These are phyloP conservation scores for Andrena praecox DNA, from an alignment of 2,888 invertebrate species.

Conservation along the genomic window DNA sequence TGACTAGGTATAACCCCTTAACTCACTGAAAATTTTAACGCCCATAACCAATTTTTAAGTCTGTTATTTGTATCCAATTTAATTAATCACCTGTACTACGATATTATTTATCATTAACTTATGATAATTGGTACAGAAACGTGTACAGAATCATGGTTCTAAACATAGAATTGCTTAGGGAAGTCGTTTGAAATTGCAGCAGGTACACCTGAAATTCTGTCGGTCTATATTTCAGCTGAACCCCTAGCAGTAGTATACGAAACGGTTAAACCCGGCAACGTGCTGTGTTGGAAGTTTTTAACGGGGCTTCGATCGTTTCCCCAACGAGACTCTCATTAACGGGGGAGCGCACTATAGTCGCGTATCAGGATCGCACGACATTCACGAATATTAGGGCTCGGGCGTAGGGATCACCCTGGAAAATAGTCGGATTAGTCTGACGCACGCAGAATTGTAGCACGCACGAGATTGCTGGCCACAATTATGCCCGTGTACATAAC, in stretches of 20 bases:
- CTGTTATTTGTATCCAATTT: background rate
- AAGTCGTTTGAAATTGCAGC: no score
- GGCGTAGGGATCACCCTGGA: slow-evolving; percentile 32
- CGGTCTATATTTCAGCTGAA: background rate
- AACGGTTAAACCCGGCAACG: background rate
- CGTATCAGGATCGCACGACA: slow-evolving; percentile 42
- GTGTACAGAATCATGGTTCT: no score
- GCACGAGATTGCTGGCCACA: slow-evolving; percentile 42
- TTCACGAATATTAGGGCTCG: slow-evolving; percentile 46
- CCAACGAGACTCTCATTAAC: slow-evolving; percentile 41
- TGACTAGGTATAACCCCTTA: no score
- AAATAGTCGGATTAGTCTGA: slow-evolving; percentile 73
- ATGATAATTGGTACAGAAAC: no score
- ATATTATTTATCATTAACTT: no score
- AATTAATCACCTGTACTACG: background rate
- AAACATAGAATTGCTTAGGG: no score
- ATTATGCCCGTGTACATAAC: slow-evolving; percentile 14
- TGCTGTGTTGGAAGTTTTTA: slow-evolving; percentile 30
- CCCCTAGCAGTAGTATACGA: background rate
- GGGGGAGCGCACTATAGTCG: slow-evolving; percentile 39
- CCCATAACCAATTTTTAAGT: background rate
- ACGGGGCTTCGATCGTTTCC: slow-evolving; percentile 11
- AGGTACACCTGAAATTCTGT: background rate
- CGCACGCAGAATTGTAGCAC: slow-evolving; percentile 64
- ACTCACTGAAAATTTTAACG: background rate